phyloP scores from a whole-genome alignment of 2,797 vertebrate species.

The Acipenser oxyrinchus region DNA sequence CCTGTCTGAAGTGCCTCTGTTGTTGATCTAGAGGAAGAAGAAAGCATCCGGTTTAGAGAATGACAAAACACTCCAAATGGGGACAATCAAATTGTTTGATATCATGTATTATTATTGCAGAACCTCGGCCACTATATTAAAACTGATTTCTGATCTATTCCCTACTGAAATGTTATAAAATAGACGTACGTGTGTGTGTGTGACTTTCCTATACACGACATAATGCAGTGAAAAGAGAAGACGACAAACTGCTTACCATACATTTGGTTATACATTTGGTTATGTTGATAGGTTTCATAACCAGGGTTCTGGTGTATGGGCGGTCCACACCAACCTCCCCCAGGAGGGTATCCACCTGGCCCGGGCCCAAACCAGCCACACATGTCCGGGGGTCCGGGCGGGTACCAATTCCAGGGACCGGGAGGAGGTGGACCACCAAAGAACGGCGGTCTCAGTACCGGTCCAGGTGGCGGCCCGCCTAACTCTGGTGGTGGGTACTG shows the following conservation, averaged over 20 bases:
- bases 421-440: conserved; percentile 25
- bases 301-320: conserved; percentile 6
- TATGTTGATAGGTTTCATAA: conserved; percentile 8
- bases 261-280: background rate
- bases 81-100: background rate
- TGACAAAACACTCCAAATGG: conserved; percentile 20
- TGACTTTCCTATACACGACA: background rate
- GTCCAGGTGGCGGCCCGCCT: conserved; percentile 26
- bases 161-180: background rate
- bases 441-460: conserved; percentile 18
- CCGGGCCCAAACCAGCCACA: conserved; percentile 45
- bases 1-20: conserved; percentile 27
- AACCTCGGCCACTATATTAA: background rate
- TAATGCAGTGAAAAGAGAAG: background rate
- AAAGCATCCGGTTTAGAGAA: too few relatives aligned
- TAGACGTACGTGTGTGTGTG: too few relatives aligned
- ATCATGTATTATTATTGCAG: background rate
- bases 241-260: background rate
- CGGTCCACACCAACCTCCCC: conserved; percentile 26
- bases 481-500: conserved; percentile 46
- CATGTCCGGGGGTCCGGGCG: conserved; percentile 6
- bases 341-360: conserved; percentile 22
- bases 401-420: conserved; percentile 37
- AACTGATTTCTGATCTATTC: background rate
- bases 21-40: conserved; percentile 20